These are phyloP conservation scores for Platanista minor DNA, from an alignment of 2,113 vertebrate species.

Conservation along the genomic window DNA sequence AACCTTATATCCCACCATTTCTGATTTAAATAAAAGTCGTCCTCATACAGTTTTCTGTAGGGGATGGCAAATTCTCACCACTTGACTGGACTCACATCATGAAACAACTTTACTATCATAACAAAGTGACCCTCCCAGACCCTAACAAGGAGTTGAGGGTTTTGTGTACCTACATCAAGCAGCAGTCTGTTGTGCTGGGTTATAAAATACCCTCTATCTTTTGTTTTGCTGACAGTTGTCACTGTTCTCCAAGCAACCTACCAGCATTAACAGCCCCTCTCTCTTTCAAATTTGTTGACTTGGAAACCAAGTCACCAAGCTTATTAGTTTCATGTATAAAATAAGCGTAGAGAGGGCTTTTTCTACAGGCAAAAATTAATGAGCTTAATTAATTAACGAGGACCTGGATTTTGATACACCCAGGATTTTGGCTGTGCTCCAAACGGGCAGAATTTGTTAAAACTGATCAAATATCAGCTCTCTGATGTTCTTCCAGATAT, in stretches of 20 bases:
- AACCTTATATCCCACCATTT: not conserved
- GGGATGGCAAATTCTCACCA: not conserved
- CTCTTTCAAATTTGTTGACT: not conserved
- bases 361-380: not conserved
- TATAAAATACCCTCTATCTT: not conserved
- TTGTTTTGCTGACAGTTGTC: not conserved
- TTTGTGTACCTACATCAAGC: not conserved
- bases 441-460: not conserved
- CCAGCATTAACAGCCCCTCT: not conserved
- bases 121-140: not conserved
- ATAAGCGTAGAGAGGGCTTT: not conserved
- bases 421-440: not conserved
- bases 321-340: not conserved
- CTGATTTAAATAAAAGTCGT: not conserved
- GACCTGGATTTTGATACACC: not conserved
- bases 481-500: not conserved
- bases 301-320: not conserved
- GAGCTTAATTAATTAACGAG: not conserved
- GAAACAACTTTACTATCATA: accelerated
- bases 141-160: not conserved
- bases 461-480: not conserved
- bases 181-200: not conserved
- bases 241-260: not conserved
- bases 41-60: not conserved
- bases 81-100: not conserved